phyloP scores from a whole-genome alignment of 2,797 vertebrate genomes.

The Sebastes kiyomatsui region DNA sequence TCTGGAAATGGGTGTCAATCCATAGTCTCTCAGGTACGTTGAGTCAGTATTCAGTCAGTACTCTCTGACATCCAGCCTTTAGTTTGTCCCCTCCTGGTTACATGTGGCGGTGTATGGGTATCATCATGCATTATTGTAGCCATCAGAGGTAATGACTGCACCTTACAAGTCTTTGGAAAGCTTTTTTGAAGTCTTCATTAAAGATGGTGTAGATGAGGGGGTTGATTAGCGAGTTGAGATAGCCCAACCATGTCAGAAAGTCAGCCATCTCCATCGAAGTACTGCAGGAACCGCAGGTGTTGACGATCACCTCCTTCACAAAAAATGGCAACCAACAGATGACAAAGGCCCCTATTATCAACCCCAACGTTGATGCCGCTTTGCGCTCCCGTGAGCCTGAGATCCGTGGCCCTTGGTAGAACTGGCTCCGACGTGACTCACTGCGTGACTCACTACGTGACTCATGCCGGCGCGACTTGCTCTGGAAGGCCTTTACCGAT shows the following conservation, averaged over 20 bases:
- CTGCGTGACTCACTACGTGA: constrained; percentile 82
- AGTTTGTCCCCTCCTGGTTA: background rate
- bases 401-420: constrained; percentile 90
- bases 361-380: constrained; percentile 93
- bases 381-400: constrained; percentile 92
- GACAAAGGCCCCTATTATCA: constrained; percentile 96
- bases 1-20: constrained; percentile 41
- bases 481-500: constrained; percentile 78
- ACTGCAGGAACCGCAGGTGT: constrained; percentile 89
- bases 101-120: constrained; percentile 8
- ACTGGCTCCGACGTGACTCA: constrained; percentile 85
- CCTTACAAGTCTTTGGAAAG: constrained; percentile 94
- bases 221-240: constrained; percentile 98
- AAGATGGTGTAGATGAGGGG: constrained; percentile 99
- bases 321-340: constrained; percentile 99
- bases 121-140: constrained; percentile 12
- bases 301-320: constrained; percentile 96
- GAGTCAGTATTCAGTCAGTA: constrained; percentile 19
- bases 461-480: constrained; percentile 83
- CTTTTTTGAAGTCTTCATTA: constrained; percentile 99
- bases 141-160: constrained; percentile 88
- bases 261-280: constrained; percentile 91
- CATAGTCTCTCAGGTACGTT: constrained; percentile 28
- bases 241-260: constrained; percentile 97
- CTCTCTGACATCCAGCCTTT: constrained; percentile 22